A percentile compares a stretch with the other conserved stretches of the same genome.
Evolutionary conservation across 1,140 invertebrate genomes (phyloP).

Genomic region (Orchesella cincta): DNA sequence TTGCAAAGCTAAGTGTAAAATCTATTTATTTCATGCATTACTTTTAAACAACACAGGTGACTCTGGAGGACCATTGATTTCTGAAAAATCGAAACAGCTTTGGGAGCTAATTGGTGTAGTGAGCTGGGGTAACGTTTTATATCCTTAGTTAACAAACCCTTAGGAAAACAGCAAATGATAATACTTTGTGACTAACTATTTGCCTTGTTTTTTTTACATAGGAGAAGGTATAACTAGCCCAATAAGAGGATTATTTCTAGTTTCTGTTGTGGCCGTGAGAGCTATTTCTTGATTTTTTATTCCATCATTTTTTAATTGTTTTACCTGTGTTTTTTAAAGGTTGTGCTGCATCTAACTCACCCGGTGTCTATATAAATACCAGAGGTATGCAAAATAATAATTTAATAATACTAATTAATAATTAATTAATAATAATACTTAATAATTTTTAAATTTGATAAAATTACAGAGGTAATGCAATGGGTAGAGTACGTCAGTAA

Average conservation of each 20-base stretch:
- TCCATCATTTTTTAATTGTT: too few relatives aligned
- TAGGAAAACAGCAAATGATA: too few relatives aligned
- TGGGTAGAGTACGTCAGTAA: constrained; percentile 48
- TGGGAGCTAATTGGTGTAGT: constrained; percentile 45
- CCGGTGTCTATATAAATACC: constrained; percentile 44
- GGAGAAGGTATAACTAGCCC: not conserved
- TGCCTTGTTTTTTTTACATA: not conserved
- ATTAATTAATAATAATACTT: constrained; percentile 8
- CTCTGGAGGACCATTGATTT: constrained; percentile 41
- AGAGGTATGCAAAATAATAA: constrained; percentile 35
- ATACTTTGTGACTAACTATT: not conserved
- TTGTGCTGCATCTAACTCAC: constrained; percentile 42
- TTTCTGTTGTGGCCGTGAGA: not conserved
- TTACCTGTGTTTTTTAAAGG: too few relatives aligned
- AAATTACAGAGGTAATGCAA: constrained; percentile 44
- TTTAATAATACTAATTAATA: not conserved
- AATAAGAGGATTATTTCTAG: too few relatives aligned
- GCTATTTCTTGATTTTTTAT: too few relatives aligned
- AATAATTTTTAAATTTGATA: not conserved
- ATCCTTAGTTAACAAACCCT: too few relatives aligned
- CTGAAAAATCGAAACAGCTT: constrained; percentile 38
- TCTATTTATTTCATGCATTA: not conserved
- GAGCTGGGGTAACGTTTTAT: constrained; percentile 46
- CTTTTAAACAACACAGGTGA: constrained; percentile 1
- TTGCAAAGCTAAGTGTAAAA: not conserved